These are phyloP conservation scores for Sebastes aleutianus DNA, from an alignment of 2,797 vertebrate species.

Conservation along the genomic window DNA sequence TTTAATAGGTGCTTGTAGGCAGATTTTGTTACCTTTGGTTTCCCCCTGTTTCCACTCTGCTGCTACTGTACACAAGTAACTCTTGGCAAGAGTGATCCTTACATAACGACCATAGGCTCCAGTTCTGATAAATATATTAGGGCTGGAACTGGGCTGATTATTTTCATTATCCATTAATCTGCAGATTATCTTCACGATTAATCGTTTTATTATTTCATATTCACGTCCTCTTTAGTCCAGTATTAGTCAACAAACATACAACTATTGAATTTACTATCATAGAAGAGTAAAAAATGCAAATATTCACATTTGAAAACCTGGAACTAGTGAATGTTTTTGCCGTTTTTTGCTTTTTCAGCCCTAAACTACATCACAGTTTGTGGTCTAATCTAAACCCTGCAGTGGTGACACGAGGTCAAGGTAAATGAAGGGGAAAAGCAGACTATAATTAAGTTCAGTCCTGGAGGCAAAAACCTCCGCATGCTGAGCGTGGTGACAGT, in stretches of 20 bases:
- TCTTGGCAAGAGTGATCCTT: background rate
- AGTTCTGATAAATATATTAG: background rate
- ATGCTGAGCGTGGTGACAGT: constrained; percentile 56
- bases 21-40: background rate
- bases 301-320: background rate
- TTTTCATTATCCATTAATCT: too few relatives aligned
- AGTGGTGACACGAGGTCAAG: constrained; percentile 40
- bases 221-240: background rate
- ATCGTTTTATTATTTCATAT: too few relatives aligned
- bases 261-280: background rate
- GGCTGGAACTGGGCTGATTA: background rate
- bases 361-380: background rate
- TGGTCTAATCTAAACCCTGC: background rate
- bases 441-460: constrained; percentile 51
- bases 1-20: background rate
- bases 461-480: constrained; percentile 25
- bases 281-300: background rate
- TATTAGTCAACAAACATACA: background rate
- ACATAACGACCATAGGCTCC: background rate
- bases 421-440: constrained; percentile 54
- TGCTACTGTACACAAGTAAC: too few relatives aligned
- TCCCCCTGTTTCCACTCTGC: too few relatives aligned
- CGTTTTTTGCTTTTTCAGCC: background rate
- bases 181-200: too few relatives aligned
- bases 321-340: background rate